A percentile compares a stretch with the other conserved stretches of the same genome.
Evolutionary conservation across 2,113 vertebrate genomes (phyloP).

Genomic region (Chloroceryle aenea): DNA sequence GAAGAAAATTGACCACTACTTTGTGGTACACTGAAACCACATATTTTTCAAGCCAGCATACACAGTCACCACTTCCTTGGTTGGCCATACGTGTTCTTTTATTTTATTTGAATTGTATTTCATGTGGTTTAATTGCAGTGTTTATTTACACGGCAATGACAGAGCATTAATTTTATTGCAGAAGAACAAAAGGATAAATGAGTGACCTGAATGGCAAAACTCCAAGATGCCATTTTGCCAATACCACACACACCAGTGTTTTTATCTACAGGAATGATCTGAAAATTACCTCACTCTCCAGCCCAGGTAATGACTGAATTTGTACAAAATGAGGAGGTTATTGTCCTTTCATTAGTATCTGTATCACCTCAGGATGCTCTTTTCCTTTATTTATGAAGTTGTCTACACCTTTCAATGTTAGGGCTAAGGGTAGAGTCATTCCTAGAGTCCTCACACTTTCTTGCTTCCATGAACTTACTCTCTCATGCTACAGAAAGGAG

Average conservation of each 20-base stretch:
- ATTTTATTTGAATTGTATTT: conserved; percentile 58
- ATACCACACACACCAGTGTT: conserved; percentile 23
- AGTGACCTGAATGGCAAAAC: conserved; percentile 28
- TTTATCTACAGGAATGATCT: conserved; percentile 2
- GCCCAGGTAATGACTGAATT: conserved; percentile 23
- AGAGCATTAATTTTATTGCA: conserved; percentile 58
- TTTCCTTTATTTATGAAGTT: conserved; percentile 35
- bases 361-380: neutral
- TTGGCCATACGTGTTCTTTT: conserved; percentile 16
- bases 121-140: conserved; percentile 62
- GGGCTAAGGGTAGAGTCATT: neutral
- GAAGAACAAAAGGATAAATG: conserved; percentile 59
- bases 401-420: neutral
- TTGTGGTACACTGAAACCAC: conserved; percentile 72
- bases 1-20: conserved; percentile 75
- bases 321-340: conserved; percentile 48
- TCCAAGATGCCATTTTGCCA: conserved; percentile 46
- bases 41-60: conserved; percentile 69
- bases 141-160: conserved; percentile 43
- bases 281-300: conserved; percentile 31
- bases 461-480: neutral
- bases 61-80: conserved; percentile 72
- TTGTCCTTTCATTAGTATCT: conserved; percentile 38
- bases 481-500: neutral
- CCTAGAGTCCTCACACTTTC: neutral